These are phyloP conservation scores for Ochropleura plecta DNA, from an alignment of 2,888 invertebrate species.

Conservation along the genomic window DNA sequence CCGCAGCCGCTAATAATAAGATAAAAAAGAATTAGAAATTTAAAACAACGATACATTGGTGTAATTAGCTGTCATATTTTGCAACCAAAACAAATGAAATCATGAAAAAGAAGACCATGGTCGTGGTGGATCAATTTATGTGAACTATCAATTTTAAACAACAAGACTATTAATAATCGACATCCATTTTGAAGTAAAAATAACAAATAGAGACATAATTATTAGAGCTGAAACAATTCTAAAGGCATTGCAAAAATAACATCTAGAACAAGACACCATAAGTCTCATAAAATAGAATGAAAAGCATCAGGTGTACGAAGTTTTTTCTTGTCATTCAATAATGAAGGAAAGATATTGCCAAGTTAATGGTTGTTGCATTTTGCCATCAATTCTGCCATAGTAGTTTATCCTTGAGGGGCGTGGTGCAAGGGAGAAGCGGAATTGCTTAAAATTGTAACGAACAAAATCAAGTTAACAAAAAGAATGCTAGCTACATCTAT, in stretches of 20 bases:
- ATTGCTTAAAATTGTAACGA: not conserved
- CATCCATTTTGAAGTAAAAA: not conserved
- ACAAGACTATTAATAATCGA: not conserved
- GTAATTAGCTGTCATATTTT: not conserved
- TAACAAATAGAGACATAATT: not conserved
- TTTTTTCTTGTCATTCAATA: constrained; percentile 53
- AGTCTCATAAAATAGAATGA: constrained; percentile 15
- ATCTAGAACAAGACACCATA: constrained; percentile 18
- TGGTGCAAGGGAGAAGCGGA: constrained; percentile 39
- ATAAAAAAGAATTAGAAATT: too few relatives aligned
- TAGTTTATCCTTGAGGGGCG: constrained; percentile 57
- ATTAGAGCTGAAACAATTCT: not conserved
- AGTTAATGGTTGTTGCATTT: constrained; percentile 63
- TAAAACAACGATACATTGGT: too few relatives aligned
- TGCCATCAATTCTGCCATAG: constrained; percentile 69
- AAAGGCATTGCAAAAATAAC: constrained; percentile 2
- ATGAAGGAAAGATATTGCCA: constrained; percentile 45
- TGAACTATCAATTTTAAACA: not conserved
- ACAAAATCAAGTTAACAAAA: not conserved
- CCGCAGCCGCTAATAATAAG: too few relatives aligned
- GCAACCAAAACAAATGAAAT: not conserved
- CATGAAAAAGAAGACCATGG: too few relatives aligned
- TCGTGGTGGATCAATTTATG: not conserved
- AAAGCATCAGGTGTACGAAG: constrained; percentile 44
- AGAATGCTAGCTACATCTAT: not conserved